Conservation (phyloP, 2,113 vertebrate species). For the Sitta europaea region DNA sequence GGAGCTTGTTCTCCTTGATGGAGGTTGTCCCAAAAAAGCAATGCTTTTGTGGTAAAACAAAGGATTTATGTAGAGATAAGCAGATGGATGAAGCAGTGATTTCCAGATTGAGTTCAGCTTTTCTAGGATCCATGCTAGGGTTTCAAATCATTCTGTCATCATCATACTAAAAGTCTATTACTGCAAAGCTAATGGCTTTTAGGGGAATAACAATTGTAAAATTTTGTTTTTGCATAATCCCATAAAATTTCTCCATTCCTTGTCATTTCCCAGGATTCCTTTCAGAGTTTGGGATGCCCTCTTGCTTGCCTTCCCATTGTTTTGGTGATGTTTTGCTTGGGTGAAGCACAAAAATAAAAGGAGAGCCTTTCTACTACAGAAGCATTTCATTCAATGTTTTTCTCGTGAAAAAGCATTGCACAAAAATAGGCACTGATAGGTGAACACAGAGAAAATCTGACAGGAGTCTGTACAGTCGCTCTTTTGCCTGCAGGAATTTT, state of each 20-base stretch:
- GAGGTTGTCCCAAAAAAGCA: neutral
- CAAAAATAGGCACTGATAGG: neutral
- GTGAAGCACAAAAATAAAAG: neutral
- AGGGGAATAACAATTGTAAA: neutral
- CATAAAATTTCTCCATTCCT: neutral
- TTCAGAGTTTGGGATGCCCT: neutral
- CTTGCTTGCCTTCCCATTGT: neutral
- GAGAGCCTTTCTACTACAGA: neutral
- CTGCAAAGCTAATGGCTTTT: neutral
- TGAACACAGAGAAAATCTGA: neutral
- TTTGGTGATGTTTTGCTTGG: neutral
- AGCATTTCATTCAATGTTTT: neutral
- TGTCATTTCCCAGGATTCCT: neutral
- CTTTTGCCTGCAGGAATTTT: neutral
- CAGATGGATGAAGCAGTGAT: neutral
- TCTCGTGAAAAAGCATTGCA: neutral
- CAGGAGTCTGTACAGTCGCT: neutral
- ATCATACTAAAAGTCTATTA: neutral
- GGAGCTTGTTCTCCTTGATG: neutral
- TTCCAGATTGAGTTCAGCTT: neutral
- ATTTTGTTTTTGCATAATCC: neutral
- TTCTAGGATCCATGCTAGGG: neutral
- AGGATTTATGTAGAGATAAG: neutral
- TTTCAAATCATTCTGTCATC: conserved; percentile 13
- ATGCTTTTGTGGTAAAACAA: neutral